Conservation (phyloP, 92 coral and sea anemone genomes). For the Ricordea florida region DNA sequence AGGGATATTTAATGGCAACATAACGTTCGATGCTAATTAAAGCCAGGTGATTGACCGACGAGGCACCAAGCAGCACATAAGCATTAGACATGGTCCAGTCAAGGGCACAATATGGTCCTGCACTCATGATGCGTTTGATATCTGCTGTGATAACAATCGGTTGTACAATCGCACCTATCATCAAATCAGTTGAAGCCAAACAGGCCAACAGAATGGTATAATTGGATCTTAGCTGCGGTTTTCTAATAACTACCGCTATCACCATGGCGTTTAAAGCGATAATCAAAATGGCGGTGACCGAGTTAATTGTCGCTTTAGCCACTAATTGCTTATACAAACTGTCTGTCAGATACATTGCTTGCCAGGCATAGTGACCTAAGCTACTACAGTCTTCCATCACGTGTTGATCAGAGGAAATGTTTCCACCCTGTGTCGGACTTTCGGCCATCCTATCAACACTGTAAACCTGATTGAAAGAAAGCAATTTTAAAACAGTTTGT, state of each 20-base stretch:
- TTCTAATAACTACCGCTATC: not conserved
- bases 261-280: not conserved
- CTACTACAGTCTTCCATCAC: too few relatives aligned
- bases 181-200: not conserved
- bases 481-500: too few relatives aligned
- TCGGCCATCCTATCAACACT: too few relatives aligned
- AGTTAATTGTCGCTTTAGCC: not conserved
- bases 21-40: not conserved
- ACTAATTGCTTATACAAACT: not conserved
- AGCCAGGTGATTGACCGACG: too few relatives aligned
- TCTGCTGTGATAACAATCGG: not conserved
- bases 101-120: not conserved
- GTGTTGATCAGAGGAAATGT: too few relatives aligned
- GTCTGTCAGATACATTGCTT: too few relatives aligned
- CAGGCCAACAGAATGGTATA: not conserved
- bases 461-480: too few relatives aligned
- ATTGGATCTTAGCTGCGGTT: not conserved
- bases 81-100: not conserved
- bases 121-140: not conserved
- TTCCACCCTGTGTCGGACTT: too few relatives aligned
- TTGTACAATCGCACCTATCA: not conserved
- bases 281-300: not conserved
- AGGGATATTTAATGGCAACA: too few relatives aligned
- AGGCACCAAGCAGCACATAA: not conserved
- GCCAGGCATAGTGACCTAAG: too few relatives aligned